Conservation (phyloP, 2,797 vertebrate genomes). For the Echeneis naucrates region DNA sequence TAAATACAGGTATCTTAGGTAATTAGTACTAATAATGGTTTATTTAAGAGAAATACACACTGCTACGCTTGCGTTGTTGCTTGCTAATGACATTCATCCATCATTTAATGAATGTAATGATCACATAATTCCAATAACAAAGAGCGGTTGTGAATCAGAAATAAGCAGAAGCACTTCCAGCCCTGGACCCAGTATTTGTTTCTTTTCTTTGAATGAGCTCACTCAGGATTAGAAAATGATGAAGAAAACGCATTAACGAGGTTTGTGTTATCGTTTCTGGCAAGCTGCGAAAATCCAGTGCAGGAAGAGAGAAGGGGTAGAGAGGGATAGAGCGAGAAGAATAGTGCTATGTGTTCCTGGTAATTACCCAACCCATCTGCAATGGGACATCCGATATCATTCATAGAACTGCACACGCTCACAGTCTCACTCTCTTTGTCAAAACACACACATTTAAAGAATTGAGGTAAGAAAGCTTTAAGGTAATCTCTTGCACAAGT, state of each 20-base stretch:
- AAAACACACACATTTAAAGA: conserved; percentile 3
- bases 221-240: neutral
- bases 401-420: conserved; percentile 23
- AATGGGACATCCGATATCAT: conserved; percentile 64
- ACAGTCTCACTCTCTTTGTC: neutral
- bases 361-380: conserved; percentile 71
- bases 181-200: conserved; percentile 6
- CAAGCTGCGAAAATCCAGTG: conserved; percentile 9
- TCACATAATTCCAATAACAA: conserved; percentile 17
- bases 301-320: conserved; percentile 18
- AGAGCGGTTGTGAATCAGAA: conserved; percentile 18
- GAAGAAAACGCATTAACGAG: neutral
- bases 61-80: conserved; percentile 42
- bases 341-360: conserved; percentile 59
- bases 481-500: neutral
- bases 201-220: conserved; percentile 20
- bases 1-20: conserved; percentile 51
- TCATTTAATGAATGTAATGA: conserved; percentile 32
- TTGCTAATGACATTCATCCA: conserved; percentile 38
- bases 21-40: conserved; percentile 71
- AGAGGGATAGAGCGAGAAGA: conserved; percentile 41
- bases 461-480: conserved; percentile 1
- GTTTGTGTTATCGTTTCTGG: conserved; percentile 34
- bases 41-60: conserved; percentile 59
- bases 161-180: conserved; percentile 2